Conservation (phyloP, 2,113 vertebrate species). For the Panthera tigris region DNA sequence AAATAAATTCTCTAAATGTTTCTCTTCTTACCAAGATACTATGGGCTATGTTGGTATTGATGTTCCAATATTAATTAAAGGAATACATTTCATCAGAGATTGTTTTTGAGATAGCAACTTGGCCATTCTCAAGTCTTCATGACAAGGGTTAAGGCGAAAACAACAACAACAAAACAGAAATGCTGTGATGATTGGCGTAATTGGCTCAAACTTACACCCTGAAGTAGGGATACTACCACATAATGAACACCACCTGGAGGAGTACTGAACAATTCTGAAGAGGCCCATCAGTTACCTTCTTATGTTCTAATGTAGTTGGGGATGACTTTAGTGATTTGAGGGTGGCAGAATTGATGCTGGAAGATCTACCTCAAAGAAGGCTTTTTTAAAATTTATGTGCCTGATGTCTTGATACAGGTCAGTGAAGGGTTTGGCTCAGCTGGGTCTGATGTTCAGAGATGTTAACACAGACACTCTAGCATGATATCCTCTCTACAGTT, state of each 20-base stretch:
- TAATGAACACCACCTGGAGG: background rate
- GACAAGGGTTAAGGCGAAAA: background rate
- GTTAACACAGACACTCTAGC: background rate
- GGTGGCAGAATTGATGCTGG: background rate
- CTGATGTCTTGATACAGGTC: background rate
- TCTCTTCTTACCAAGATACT: background rate
- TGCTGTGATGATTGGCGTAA: background rate
- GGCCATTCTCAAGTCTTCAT: background rate
- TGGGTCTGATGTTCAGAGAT: background rate
- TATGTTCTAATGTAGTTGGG: background rate
- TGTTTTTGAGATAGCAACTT: background rate
- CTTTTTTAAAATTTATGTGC: background rate
- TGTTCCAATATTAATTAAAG: background rate
- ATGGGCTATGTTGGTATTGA: background rate
- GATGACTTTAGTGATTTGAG: background rate
- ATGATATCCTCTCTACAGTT: background rate
- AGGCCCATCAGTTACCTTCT: accelerated
- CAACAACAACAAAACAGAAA: background rate
- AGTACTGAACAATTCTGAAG: background rate
- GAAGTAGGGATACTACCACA: background rate
- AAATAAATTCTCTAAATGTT: background rate
- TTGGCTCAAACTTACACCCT: background rate
- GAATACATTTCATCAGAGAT: background rate
- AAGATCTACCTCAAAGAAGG: background rate
- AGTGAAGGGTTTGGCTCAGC: background rate